Evolutionary conservation across 1,140 invertebrate genomes (phyloP), one percentile per base, ranked within the genome.

Genomic region (Achroia grisella): DNA sequence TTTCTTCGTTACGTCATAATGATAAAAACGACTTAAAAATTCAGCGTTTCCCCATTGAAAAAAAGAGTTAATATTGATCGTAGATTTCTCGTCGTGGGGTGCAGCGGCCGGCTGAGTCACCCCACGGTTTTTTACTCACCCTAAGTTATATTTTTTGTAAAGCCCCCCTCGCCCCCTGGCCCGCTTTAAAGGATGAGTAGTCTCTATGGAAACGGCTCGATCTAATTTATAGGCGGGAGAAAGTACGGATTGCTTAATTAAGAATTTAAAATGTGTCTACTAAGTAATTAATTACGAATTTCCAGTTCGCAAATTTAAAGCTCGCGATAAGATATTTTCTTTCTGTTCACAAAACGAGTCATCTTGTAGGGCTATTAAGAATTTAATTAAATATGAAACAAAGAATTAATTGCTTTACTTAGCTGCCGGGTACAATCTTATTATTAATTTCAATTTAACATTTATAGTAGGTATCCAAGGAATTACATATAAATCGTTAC

Each of bases 41-140:
- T 82, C 75, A 75, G 58, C 69, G 61, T 79, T 77, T 81, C 71
- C 64, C 61, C 65, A 74, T 81, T 75, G 62, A 81, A 84, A 86
- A 85, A 87, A 87, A 87, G 86, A 87, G 86, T 87, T 87, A 87
- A 87, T 87, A 87, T 87, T 86, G 86, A 87, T 87, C 85, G 85
- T 79, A 77, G 80, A 83, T 86, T 87, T 84, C 78, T 76, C 83
- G 67, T 78, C 70, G 79, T 81, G 79, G 78, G 78, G 81, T 81
- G 77, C 81, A 81, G 65, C 81, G 78, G 81, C 78, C 78, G 81
- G 81, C 71, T 85, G 86, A 86, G 75, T 87, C 83, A 86, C 86
- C 86, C 86, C 79, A 84, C 74, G 80, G 77, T 79, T 82, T 87
- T 86, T 86, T 86, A 86, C 84, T 83, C 83, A 86, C 85, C 83